Conservation (phyloP, 2,797 vertebrate species). For the Smutsia gigantea region DNA sequence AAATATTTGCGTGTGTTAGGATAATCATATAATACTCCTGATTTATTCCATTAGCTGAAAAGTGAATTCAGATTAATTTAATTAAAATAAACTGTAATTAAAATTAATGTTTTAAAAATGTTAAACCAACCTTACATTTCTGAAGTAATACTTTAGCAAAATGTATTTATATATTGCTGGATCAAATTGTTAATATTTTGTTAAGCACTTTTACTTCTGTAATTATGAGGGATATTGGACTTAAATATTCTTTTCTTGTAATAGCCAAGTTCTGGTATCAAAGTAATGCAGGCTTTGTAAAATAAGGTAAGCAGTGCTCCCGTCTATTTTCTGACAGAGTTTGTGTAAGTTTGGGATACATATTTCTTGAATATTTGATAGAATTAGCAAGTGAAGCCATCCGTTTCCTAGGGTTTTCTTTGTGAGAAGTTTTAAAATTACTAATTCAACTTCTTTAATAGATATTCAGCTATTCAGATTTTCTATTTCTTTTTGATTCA, state of each 20-base stretch:
- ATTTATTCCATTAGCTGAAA: neutral
- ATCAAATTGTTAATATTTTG: slow-evolving; percentile 2
- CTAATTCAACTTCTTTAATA: neutral
- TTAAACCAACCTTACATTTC: neutral
- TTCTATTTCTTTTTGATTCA: neutral
- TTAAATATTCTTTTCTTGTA: neutral
- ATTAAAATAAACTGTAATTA: neutral
- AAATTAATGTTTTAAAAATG: neutral
- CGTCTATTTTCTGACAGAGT: neutral
- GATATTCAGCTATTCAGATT: neutral
- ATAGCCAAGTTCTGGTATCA: neutral
- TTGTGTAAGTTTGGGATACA: neutral
- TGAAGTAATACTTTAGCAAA: neutral
- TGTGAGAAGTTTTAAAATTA: neutral
- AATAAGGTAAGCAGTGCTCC: neutral
- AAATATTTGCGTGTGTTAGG: neutral
- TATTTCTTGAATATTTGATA: neutral
- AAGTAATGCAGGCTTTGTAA: neutral
- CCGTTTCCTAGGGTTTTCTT: neutral
- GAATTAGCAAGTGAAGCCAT: neutral
- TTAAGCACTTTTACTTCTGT: neutral
- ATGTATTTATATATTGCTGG: neutral
- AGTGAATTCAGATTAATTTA: neutral
- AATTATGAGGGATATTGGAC: neutral
- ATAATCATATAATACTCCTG: neutral